phyloP scores from a whole-genome alignment of 1,140 invertebrate genomes.

The Sycobia sp. region DNA sequence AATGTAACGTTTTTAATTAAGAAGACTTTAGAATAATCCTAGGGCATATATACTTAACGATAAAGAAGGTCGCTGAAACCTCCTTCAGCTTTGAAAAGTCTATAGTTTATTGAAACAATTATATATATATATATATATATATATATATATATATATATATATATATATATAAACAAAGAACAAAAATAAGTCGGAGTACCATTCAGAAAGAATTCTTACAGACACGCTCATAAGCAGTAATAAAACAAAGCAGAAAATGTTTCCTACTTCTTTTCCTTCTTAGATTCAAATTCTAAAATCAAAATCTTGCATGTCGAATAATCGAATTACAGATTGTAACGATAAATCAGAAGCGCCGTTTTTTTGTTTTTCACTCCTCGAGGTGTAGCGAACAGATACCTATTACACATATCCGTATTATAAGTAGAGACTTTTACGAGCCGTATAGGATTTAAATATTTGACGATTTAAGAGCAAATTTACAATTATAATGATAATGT shows the following conservation, averaged over 20 bases:
- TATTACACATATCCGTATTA: conserved; percentile 22
- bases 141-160: too few relatives aligned
- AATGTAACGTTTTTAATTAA: not conserved
- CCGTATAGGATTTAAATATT: conserved; percentile 1
- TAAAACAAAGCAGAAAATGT: not conserved
- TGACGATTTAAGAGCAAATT: not conserved
- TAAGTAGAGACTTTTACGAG: conserved; percentile 19
- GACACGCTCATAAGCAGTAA: not conserved
- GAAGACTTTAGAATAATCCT: too few relatives aligned
- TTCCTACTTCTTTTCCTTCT: not conserved
- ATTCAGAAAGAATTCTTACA: not conserved
- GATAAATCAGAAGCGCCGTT: not conserved
- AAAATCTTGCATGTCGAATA: too few relatives aligned
- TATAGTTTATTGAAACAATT: too few relatives aligned
- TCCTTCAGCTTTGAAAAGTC: too few relatives aligned
- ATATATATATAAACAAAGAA: too few relatives aligned
- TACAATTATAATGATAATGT: not conserved
- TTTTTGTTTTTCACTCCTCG: conserved; percentile 1
- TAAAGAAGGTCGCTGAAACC: not conserved
- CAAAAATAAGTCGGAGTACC: not conserved
- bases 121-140: too few relatives aligned
- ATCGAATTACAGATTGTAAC: too few relatives aligned
- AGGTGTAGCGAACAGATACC: conserved; percentile 6
- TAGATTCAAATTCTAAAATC: not conserved
- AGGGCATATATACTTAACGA: not conserved